Conservation (phyloP, 2,888 invertebrate species). For the Molorchus minor region DNA sequence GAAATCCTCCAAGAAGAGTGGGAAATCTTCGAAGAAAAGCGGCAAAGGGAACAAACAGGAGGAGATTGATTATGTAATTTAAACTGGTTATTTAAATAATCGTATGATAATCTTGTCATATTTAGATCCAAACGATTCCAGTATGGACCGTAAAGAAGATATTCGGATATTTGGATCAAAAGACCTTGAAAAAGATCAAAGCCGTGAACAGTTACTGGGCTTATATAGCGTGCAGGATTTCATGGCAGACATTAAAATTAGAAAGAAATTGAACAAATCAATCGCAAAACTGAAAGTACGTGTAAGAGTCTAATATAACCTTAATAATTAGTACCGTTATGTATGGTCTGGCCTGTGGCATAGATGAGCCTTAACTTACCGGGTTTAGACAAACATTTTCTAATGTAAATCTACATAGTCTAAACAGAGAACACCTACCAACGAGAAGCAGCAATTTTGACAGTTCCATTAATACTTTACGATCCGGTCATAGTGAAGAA, state of each 20-base stretch:
- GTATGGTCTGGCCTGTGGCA: too few relatives aligned
- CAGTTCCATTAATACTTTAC: too few relatives aligned
- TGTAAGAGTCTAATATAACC: neutral
- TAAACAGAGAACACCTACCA: too few relatives aligned
- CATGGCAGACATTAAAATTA: conserved; percentile 41
- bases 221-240: conserved; percentile 41
- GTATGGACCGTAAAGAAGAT: conserved; percentile 50
- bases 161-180: conserved; percentile 44
- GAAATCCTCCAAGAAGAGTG: neutral
- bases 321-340: too few relatives aligned
- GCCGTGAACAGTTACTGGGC: conserved; percentile 48
- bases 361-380: too few relatives aligned
- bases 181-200: conserved; percentile 41
- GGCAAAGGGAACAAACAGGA: conserved; percentile 16
- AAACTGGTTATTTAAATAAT: too few relatives aligned
- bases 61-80: conserved; percentile 10
- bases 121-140: conserved; percentile 48
- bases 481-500: too few relatives aligned
- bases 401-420: too few relatives aligned
- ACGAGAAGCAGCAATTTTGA: too few relatives aligned
- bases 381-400: too few relatives aligned
- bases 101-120: conserved; percentile 1
- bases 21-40: conserved; percentile 4
- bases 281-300: conserved; percentile 34
- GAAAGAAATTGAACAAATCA: conserved; percentile 37